Conservation (phyloP, 2,797 vertebrate species). For the Meriones psammophilus region DNA sequence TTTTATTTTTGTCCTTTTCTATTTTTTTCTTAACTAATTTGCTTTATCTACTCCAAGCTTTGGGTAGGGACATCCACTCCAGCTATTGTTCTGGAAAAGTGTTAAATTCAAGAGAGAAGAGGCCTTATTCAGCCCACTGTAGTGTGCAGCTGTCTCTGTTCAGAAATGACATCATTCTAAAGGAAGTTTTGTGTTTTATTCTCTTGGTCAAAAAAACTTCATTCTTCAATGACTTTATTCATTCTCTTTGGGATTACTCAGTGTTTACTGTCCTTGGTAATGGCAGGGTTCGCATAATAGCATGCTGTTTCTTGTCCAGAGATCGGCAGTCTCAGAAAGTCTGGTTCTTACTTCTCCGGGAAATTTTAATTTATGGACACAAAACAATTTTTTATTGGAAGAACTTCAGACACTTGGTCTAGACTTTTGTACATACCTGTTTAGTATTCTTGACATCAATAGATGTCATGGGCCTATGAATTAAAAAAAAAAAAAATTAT, state of each 20-base stretch:
- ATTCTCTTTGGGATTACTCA: slow-evolving; percentile 77
- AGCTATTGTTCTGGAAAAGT: slow-evolving; percentile 14
- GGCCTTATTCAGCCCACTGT: not conserved
- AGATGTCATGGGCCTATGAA: not conserved
- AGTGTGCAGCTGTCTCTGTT: slow-evolving; percentile 52
- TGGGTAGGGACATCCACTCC: slow-evolving; percentile 3
- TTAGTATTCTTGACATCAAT: slow-evolving; percentile 42
- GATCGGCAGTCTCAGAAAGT: slow-evolving; percentile 76
- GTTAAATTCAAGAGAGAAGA: slow-evolving; percentile 54
- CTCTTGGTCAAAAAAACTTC: slow-evolving; percentile 72
- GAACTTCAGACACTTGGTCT: slow-evolving; percentile 56
- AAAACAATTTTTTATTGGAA: slow-evolving; percentile 50
- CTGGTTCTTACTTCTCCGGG: slow-evolving; percentile 73
- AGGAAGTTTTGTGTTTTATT: slow-evolving; percentile 59
- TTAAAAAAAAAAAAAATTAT: not conserved
- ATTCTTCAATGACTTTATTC: slow-evolving; percentile 81
- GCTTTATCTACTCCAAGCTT: not conserved
- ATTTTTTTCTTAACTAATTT: slow-evolving; percentile 3
- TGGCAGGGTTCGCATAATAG: slow-evolving; percentile 77
- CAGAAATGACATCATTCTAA: slow-evolving; percentile 41
- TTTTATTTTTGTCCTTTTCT: not conserved
- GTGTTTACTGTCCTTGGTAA: slow-evolving; percentile 76
- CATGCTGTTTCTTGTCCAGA: slow-evolving; percentile 86
- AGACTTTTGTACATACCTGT: slow-evolving; percentile 38
- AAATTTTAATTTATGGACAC: slow-evolving; percentile 75